These are phyloP conservation scores for Stomatorhinus ivindoensis DNA, from an alignment of 2,113 vertebrate species.

Conservation along the genomic window DNA sequence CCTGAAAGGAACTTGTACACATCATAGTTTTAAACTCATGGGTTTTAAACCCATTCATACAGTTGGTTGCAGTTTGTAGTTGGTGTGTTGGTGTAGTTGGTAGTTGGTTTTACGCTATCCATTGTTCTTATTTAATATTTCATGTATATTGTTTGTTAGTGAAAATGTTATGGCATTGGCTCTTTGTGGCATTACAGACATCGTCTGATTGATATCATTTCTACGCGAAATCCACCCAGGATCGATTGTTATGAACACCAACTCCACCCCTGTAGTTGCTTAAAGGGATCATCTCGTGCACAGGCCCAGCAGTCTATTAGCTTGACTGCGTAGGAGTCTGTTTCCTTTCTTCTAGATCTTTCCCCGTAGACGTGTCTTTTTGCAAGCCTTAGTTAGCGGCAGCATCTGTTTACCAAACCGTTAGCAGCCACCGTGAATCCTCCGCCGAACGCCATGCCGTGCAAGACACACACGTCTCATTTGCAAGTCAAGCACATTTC, in stretches of 20 bases:
- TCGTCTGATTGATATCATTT: neutral
- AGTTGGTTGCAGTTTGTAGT: neutral
- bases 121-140: neutral
- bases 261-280: neutral
- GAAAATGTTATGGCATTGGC: neutral
- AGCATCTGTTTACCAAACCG: neutral
- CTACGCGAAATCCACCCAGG: neutral
- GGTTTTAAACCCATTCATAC: neutral
- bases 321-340: neutral
- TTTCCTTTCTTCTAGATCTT: neutral
- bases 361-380: neutral
- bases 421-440: neutral
- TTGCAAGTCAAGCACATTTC: constrained; percentile 13
- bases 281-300: neutral
- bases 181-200: neutral
- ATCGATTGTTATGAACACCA: neutral
- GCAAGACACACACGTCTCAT: neutral
- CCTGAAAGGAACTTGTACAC: neutral
- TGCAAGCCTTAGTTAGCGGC: neutral
- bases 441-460: neutral
- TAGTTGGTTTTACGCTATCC: neutral
- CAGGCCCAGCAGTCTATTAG: neutral
- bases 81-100: neutral
- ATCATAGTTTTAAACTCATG: neutral
- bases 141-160: neutral